Evolutionary conservation across 2,888 invertebrate species (phyloP).

Genomic region (Sepioteuthis lessoniana): DNA sequence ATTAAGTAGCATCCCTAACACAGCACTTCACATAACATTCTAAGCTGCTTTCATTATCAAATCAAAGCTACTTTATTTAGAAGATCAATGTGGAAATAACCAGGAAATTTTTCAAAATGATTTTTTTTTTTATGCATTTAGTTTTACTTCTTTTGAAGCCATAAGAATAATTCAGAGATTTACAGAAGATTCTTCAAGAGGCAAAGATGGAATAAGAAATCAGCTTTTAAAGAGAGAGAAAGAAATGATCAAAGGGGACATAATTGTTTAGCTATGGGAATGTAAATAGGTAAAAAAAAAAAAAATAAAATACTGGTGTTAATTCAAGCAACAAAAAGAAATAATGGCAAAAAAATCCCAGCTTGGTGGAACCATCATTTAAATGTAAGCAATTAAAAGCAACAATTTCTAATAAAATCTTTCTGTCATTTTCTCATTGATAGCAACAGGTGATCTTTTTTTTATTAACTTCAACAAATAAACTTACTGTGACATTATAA

Average conservation of each 20-base stretch:
- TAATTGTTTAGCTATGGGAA: neutral
- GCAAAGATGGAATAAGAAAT: neutral
- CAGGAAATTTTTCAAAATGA: neutral
- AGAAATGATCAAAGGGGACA: neutral
- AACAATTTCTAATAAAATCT: neutral
- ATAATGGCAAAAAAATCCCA: neutral
- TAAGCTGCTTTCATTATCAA: too few relatives aligned
- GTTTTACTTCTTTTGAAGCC: neutral
- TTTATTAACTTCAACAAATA: too few relatives aligned
- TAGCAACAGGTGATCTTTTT: too few relatives aligned
- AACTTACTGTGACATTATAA: too few relatives aligned
- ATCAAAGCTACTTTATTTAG: too few relatives aligned
- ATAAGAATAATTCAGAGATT: neutral
- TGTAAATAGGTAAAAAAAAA: neutral
- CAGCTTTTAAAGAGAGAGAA: neutral
- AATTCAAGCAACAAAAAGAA: neutral
- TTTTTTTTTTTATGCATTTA: conserved; percentile 13
- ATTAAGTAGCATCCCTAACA: too few relatives aligned
- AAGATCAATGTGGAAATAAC: neutral
- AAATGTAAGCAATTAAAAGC: neutral
- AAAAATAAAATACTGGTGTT: neutral
- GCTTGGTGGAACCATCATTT: neutral
- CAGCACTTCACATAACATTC: too few relatives aligned
- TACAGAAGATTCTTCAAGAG: neutral
- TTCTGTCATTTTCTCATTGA: neutral